Conservation (phyloP, 2,888 invertebrate genomes). For the Orthosia gracilis region DNA sequence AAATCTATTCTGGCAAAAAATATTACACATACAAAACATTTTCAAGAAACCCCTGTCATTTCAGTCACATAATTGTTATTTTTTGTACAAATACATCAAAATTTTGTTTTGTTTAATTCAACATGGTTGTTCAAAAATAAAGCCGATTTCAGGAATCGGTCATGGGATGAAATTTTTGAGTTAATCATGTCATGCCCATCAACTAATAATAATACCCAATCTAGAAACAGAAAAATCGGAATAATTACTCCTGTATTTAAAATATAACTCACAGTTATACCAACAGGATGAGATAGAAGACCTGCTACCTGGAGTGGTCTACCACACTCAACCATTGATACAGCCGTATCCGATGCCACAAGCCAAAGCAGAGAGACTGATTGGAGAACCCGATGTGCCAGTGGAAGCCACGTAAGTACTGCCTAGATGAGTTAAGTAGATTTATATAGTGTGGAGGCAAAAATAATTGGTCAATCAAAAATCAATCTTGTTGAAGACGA, state of each 20-base stretch:
- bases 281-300: constrained; percentile 91
- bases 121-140: too few relatives aligned
- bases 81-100: too few relatives aligned
- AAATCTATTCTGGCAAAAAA: too few relatives aligned
- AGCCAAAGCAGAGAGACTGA: constrained; percentile 93
- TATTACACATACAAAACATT: too few relatives aligned
- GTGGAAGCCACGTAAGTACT: constrained; percentile 95
- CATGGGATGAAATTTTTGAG: too few relatives aligned
- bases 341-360: constrained; percentile 93
- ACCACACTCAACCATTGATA: constrained; percentile 93
- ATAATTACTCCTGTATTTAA: constrained; percentile 13
- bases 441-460: constrained; percentile 60
- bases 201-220: too few relatives aligned
- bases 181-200: too few relatives aligned
- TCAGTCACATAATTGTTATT: too few relatives aligned
- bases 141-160: too few relatives aligned
- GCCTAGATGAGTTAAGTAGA: constrained; percentile 13
- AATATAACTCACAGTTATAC: constrained; percentile 33
- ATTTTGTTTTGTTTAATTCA: too few relatives aligned
- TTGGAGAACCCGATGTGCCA: constrained; percentile 93
- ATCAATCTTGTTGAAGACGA: background rate
- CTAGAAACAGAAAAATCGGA: background rate
- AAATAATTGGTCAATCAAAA: constrained; percentile 1
- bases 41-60: too few relatives aligned
- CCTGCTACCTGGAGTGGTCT: constrained; percentile 90